Evolutionary conservation across 92 coral and sea anemone species (phyloP), one percentile per base, ranked within the genome.

Genomic region (Nematostella vectensis): DNA sequence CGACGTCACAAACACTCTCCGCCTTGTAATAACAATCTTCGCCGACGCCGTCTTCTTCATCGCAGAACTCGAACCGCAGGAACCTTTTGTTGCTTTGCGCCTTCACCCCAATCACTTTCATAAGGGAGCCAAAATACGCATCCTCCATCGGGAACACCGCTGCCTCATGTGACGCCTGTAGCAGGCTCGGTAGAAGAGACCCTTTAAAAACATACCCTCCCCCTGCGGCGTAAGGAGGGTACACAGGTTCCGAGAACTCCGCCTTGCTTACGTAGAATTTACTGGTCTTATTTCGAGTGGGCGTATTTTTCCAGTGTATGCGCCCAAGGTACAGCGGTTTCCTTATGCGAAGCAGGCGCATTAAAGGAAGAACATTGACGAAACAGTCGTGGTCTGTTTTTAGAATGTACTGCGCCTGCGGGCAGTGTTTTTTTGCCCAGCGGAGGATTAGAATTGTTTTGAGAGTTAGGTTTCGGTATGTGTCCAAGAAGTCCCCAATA

Each of bases 371-470:
- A 8, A 73, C 64, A 36, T 83, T 83, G 3, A 83, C 76, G 49
- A 61, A 83, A 23, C 91, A 83, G 52, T 83, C 91, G 12, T 83
- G 84, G 54, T 83, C 91, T 2, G 91, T 83, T 63, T 83, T 83
- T 39, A 83, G 74, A 15, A 83, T 59, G 63, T 83, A 83, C 29
- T 57, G 65, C 0, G 91, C 55, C 15, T 21, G 19, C 30, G 29
- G 57, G 40, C 91, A 83, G 54, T 68, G 48, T 9, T 29, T 47
- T 6, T 33, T 19, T 0, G 91, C 54, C 91, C 91, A 83, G 28
- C 77, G n/a, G n/a, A n/a, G n/a, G n/a, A n/a, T n/a, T n/a, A n/a
- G n/a, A n/a, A n/a, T n/a, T n/a, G n/a, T n/a, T n/a, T n/a, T n/a
- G n/a, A n/a, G n/a, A n/a, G n/a, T n/a, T n/a, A n/a, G n/a, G n/a